Evolutionary conservation across 2,888 invertebrate species (phyloP), one percentile per base, ranked within the genome.

Genomic region (Trissoscelio sp.): DNA sequence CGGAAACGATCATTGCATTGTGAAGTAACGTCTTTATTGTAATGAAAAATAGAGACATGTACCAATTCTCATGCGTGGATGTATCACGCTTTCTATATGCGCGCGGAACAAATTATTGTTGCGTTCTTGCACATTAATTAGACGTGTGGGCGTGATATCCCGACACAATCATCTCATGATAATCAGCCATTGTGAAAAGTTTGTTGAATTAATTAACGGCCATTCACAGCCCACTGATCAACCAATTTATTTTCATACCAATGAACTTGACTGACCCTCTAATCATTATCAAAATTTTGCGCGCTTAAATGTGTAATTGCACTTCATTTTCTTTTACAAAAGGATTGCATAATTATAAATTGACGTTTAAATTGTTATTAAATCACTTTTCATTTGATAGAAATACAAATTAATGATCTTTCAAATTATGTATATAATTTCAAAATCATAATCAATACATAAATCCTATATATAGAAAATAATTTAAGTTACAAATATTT

Each of bases 11-110:
- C 24, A 46, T 57, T 57, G 46, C 18, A 44, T 74, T 64, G 55
- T 74, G 44, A 64, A 74, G 37, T 37, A 64, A 64, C 46, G 34
- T 74, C 53, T 64, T 64, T 57, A 42, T 74, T 66, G 39, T 66
- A 31, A 53, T 53, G 37, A 46, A 58, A 57, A 64, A 64, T 22
- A 42, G 28, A 44, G 42, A 53, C 53, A 53, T 51, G 73, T 53
- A 62, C 73, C 44, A 46, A 46, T 74, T 74, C 73, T 64, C 64
- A 64, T 57, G 46, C 57, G 64, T 62, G 37, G 46, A 55, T 55
- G 37, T 64, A 57, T 74, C 57, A 53, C 58, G 72, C 62, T 72
- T 62, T 70, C 70, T 48, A 51, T 42, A 28, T 9, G 42, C 16
- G 9, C 39, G 42, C 55, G 11, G 14, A n/a, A 34, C 34, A 55